Base-by-base conservation (phyloP, 2,888 invertebrate species). In the Ferrisia virgata region DNA sequence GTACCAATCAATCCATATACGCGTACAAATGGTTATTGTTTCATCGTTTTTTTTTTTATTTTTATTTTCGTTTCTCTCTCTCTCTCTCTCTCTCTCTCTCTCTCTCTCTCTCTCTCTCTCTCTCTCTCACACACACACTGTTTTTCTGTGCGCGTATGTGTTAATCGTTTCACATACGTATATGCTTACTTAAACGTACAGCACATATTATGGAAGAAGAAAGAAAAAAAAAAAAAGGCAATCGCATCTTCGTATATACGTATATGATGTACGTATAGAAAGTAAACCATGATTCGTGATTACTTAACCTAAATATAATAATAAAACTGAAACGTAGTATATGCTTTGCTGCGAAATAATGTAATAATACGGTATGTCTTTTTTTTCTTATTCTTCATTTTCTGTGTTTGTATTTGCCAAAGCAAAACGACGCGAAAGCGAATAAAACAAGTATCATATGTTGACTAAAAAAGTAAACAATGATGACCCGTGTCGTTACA, bases 251-350 rank as follows among this genome's bases (percentile, higher is more conserved):
- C 22, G 36, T 36, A 76, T 15, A 72, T 47, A 47, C n/a, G n/a
- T n/a, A n/a, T n/a, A n/a, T n/a, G n/a, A n/a, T n/a, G n/a, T 22
- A 53, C 13, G 9, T 53, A 53, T 76, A 76, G 72, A 76, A 76
- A 76, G 72, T 76, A 76, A 76, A 76, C 72, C 72, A n/a, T 76
- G 72, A 76, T 76, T 76, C 36, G 72, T 76, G 72, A 76, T 76
- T 76, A 76, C 72, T 76, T 76, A 76, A 76, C 72, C 72, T 76
- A 76, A 76, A 76, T 64, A 64, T 64, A 64, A 53, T 76, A 76
- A 76, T 36, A 76, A 76, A 76, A 76, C 33, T 76, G 36, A 76
- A 33, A 76, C 36, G 33, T 31, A 31, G 2, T 53, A 53, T 53
- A 13, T n/a, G 69, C 69, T 15, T 28, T 69, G 31, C 36, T 5